Evolutionary conservation across 2,888 invertebrate genomes (phyloP).

Genomic region (Margaritifera margaritifera): DNA sequence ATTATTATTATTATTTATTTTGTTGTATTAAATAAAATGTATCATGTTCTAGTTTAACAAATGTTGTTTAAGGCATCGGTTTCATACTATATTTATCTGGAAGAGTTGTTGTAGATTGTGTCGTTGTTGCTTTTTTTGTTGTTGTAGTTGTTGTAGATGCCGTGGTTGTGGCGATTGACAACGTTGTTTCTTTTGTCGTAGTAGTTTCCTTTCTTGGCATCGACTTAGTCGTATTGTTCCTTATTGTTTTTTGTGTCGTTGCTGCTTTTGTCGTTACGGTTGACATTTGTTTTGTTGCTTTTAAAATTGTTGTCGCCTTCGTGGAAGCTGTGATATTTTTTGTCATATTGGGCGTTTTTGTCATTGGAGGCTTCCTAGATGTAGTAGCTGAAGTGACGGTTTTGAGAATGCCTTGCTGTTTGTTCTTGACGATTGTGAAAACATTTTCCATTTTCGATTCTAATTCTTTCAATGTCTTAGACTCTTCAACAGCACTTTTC

Average conservation of each 20-base stretch:
- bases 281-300: neutral
- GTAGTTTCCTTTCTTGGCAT: slow-evolving; percentile 8
- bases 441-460: neutral
- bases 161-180: neutral
- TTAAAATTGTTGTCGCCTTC: neutral
- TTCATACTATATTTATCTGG: too few relatives aligned
- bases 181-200: slow-evolving; percentile 5
- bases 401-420: neutral
- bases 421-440: neutral
- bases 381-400: neutral
- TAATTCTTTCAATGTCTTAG: neutral
- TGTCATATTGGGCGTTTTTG: too few relatives aligned
- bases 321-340: neutral
- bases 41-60: too few relatives aligned
- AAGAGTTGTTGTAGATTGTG: too few relatives aligned
- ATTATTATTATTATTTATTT: too few relatives aligned
- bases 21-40: too few relatives aligned
- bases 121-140: too few relatives aligned
- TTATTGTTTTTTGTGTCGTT: slow-evolving; percentile 2
- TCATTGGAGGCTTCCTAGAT: neutral
- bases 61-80: too few relatives aligned
- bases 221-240: neutral
- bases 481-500: too few relatives aligned
- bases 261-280: slow-evolving; percentile 1
- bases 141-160: neutral